Base-by-base conservation (phyloP, 2,888 invertebrate species). In the Eupithecia exiguata region DNA sequence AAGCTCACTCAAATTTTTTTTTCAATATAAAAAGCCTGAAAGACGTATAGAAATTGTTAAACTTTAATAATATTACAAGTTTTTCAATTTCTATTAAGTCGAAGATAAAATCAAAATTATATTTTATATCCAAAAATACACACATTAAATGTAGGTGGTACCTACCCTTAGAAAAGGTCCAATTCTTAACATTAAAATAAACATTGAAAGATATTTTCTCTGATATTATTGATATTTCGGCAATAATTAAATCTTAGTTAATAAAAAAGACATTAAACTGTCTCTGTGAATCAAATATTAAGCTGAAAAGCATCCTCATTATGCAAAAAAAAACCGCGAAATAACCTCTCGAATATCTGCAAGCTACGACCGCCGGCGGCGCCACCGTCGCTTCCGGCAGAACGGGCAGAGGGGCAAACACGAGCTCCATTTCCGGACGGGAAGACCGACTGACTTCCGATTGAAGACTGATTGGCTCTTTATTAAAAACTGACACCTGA, bases 401-500 rank as follows among this genome's bases (percentile, higher is more conserved):
- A 86, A 53, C 49, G 49, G 49, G 49, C 87, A 88, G 91, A 90
- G 91, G 90, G 91, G 81, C 90, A 88, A 92, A 92, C 92, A 91
- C 91, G 89, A 87, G 89, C 89, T 89, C 93, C 92, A 94, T 94
- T 94, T 94, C 94, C 94, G 89, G 88, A 76, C 84, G 87, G 92
- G 92, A 92, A 91, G 88, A 84, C 84, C 87, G 88, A 90, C 88
- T 86, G 84, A 86, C 89, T 82, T 93, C 93, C 93, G 93, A 89
- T 87, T 84, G 85, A 82, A 85, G 92, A 91, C 92, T 94, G 94
- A 93, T 94, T 93, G 93, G 91, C 86, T 85, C 90, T 92, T 93
- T 94, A 94, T 94, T 94, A 94, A 94, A 94, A 93, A 91, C 90
- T 89, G 92, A 92, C 93, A 93, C 94, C 93, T 93, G 90, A 86